A percentile compares a stretch with the other conserved stretches of the same genome.
Conservation (phyloP, 92 coral and sea anemone species). For the Chrysogorgia sp. region DNA sequence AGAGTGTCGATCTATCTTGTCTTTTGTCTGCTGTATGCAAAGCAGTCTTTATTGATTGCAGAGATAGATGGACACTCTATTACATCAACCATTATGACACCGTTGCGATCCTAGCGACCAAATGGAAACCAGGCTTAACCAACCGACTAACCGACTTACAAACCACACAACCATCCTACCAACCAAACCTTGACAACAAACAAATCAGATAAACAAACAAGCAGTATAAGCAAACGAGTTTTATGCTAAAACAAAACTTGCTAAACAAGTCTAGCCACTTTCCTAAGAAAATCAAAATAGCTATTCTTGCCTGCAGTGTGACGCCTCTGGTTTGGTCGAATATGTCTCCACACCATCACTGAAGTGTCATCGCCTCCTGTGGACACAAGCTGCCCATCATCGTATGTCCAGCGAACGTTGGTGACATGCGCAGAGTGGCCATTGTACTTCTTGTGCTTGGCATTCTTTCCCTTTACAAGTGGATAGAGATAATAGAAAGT, state of each 20-base stretch:
- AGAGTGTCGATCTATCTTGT: no score
- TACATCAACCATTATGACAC: no score
- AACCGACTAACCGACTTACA: not conserved
- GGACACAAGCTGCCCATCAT: constrained; percentile 84
- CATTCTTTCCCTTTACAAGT: constrained; percentile 88
- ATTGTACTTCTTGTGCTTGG: constrained; percentile 92
- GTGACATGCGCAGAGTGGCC: constrained; percentile 99
- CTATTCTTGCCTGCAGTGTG: constrained; percentile 59
- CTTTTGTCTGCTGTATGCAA: no score
- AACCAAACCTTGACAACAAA: not conserved
- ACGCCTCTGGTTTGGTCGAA: constrained; percentile 70
- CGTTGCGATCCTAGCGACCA: no score
- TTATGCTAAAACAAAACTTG: no score
- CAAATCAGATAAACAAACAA: not conserved
- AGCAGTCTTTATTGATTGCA: no score
- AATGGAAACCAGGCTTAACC: not conserved
- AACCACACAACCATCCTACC: not conserved
- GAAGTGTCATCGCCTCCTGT: constrained; percentile 99
- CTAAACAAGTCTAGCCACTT: no score
- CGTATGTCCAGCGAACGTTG: constrained; percentile 96
- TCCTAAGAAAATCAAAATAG: no score
- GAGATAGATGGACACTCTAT: no score
- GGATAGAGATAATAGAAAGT: no score
- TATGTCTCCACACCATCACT: constrained; percentile 94
- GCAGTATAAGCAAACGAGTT: no score